Evolutionary conservation across 2,113 vertebrate genomes (phyloP), one percentile per base, ranked within the genome.

Genomic region (Rhea pennata): DNA sequence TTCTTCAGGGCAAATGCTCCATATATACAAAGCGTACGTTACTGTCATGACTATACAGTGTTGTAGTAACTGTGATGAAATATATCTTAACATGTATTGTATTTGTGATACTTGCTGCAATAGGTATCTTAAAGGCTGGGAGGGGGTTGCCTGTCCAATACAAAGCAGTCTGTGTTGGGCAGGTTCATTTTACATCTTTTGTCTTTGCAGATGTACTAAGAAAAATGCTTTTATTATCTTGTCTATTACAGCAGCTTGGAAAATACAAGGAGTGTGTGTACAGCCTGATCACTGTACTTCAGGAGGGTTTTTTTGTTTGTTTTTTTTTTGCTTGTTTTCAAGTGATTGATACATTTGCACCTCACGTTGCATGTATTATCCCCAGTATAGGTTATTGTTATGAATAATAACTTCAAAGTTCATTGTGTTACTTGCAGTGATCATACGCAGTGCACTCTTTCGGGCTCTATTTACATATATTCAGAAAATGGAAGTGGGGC

Each of bases 1-100:
- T 82, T 53, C 91, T 95, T 76, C 84, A 73, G 96, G 93, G 89
- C 71, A 94, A 92, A 95, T 76, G 44, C 24, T 88, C 91, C 84
- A 76, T 95, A 94, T 92, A 87, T 95, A 91, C 87, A 87, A 75
- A 40, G 56, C 61, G 54, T 44, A 70, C 77, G 74, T 88, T 84
- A 72, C 62, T 66, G 66, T 36, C 36, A 36, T 6, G 36, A 36
- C 36, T 36, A 36, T 69, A 90, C 64, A 3, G 1, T 70, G 71
- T 59, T 89, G 50, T 33, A 82, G 51, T 62, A 56, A 36, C 53
- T 84, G 51, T 5, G 69, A 85, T 59, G 40, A 74, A 67, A 86
- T 51, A 48, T 16, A 39, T 46, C 21, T 74, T 42, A 13, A 5
- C 26, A 5, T 19, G 24, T 42, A 12, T 54, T 50, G 7, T 4